Conservation (phyloP, 2,888 invertebrate genomes). For the Antheraea yamamai region DNA sequence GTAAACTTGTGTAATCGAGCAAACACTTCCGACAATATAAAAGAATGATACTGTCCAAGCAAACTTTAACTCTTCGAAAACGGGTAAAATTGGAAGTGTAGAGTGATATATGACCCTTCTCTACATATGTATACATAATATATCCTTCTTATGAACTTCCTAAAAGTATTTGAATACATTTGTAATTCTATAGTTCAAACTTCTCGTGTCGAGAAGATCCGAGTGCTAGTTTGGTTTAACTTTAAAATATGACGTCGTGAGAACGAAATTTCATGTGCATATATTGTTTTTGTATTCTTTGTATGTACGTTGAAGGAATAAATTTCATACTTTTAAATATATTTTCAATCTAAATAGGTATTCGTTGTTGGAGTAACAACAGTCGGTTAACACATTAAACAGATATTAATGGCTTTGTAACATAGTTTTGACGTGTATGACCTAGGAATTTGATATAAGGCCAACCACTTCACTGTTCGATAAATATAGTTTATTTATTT, state of each 20-base stretch:
- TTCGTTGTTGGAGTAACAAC: too few species aligned
- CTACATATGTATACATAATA: neutral
- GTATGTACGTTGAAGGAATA: too few species aligned
- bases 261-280: too few species aligned
- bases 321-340: too few species aligned
- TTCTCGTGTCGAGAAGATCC: neutral
- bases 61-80: conserved; percentile 40
- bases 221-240: conserved; percentile 4
- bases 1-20: conserved; percentile 63
- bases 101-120: conserved; percentile 12
- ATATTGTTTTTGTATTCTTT: too few species aligned
- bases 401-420: too few species aligned
- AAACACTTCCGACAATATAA: conserved; percentile 58
- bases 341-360: too few species aligned
- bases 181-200: neutral
- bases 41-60: conserved; percentile 51
- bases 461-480: too few species aligned
- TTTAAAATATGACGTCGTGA: neutral
- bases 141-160: neutral
- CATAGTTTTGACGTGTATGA: too few species aligned
- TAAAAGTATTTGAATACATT: neutral
- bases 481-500: too few species aligned
- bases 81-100: conserved; percentile 39
- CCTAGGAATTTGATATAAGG: too few species aligned
- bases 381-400: too few species aligned